Evolutionary conservation across 2,113 vertebrate genomes (phyloP), one percentile per base, ranked within the genome.

Genomic region (Platichthys stellatus): DNA sequence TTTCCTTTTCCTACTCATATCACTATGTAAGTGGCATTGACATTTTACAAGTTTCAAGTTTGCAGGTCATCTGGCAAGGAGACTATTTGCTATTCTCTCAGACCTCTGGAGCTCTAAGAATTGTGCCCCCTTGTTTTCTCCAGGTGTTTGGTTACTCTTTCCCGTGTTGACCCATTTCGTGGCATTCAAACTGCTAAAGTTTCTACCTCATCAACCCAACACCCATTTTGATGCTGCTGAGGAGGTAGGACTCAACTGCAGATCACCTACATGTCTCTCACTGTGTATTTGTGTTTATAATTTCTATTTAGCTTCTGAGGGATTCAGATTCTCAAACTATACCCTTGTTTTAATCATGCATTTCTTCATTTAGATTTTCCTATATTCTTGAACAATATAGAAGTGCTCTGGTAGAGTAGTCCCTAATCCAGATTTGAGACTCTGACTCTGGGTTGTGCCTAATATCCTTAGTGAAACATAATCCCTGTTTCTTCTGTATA

Each of bases 81-180:
- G 17, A 49, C 17, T 20, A 53, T 8, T 49, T 6, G 6, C 6
- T 5, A 7, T 11, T 17, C 21, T 18, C 45, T 49, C 7, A 0
- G 51, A 51, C 5, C 40, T 43, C 12, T 43, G 40, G 40, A 43
- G 8, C 12, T 43, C 40, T 43, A 73, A 5, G 5, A 21, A 0
- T 12, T 31, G 3, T 57, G 28, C 45, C 47, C 75, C 59, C 35
- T 78, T 78, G 31, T 81, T 69, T 54, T 58, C 60, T 82, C 47
- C 84, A 92, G 92, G 89, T 74, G 13, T 91, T 71, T 90, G 89
- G 88, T 76, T 87, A 69, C 80, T 89, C 61, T 59, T 78, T 5
- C 88, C 79, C 43, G 57, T 83, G 40, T 61, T 86, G 67, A 38
- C 64, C 63, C 77, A 65, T 20, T 24, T 80, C 69, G 10, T 72